phyloP scores from a whole-genome alignment of 1,140 invertebrate species.

The Magallana gigas region DNA sequence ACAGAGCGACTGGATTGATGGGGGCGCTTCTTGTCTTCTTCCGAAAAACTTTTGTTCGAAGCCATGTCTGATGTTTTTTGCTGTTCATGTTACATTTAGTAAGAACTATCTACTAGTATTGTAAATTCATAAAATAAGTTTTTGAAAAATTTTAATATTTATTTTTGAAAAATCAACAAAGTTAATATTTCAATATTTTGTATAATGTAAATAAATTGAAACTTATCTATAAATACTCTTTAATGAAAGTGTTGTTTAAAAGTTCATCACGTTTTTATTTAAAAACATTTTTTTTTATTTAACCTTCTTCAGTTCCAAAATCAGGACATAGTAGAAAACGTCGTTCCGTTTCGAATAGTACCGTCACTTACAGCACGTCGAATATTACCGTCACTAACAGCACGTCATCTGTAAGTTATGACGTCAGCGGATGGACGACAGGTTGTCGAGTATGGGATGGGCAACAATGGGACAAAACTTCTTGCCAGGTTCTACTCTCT shows the following conservation, averaged over 20 bases:
- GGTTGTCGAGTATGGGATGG: conserved; percentile 55
- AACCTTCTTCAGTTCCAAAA: neutral
- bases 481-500: conserved; percentile 36
- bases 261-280: too few species aligned
- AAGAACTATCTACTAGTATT: neutral
- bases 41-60: neutral
- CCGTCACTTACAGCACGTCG: too few species aligned
- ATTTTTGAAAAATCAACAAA: too few species aligned
- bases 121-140: too few species aligned
- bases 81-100: conserved; percentile 32
- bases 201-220: too few species aligned
- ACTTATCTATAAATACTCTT: too few species aligned
- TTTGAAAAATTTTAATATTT: too few species aligned
- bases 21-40: neutral
- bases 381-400: neutral
- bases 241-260: too few species aligned
- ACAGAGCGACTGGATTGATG: neutral
- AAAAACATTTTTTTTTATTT: neutral
- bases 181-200: too few species aligned
- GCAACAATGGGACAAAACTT: conserved; percentile 45
- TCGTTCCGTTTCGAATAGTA: neutral
- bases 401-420: conserved; percentile 27
- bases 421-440: conserved; percentile 25
- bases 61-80: conserved; percentile 35
- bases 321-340: neutral